Evolutionary conservation across 2,797 vertebrate genomes (phyloP).

Genomic region (Ceryle rudis): DNA sequence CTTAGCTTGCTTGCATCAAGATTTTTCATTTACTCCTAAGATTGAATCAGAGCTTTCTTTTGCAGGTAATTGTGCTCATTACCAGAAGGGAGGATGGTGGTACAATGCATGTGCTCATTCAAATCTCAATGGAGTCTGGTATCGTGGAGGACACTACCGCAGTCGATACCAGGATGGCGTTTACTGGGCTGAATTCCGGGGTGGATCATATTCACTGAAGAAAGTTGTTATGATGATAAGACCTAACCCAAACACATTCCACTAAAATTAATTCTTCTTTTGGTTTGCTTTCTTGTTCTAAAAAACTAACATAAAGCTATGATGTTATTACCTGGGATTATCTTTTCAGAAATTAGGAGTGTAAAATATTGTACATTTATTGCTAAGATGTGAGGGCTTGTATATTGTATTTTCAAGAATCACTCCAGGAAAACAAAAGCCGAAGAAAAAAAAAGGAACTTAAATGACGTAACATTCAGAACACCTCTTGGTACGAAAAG

Average conservation of each 20-base stretch:
- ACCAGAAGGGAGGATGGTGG: constrained; percentile 99
- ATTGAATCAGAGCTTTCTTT: background rate
- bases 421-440: background rate
- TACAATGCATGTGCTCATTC: constrained; percentile 98
- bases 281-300: background rate
- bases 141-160: constrained; percentile 96
- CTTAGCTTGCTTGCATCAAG: background rate
- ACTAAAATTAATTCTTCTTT: constrained; percentile 76
- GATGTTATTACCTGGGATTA: background rate
- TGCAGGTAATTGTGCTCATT: constrained; percentile 97
- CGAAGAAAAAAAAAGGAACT: background rate
- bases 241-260: constrained; percentile 98
- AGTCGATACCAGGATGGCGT: constrained; percentile 98
- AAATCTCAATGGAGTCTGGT: constrained; percentile 98
- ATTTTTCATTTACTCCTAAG: background rate
- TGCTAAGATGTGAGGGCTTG: background rate
- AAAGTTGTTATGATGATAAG: constrained; percentile 93
- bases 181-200: constrained; percentile 98
- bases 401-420: constrained; percentile 56
- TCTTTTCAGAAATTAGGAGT: constrained; percentile 47
- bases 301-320: background rate
- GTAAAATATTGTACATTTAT: constrained; percentile 68
- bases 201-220: constrained; percentile 96
- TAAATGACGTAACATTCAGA: background rate
- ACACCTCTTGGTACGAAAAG: background rate